Percentiles rank a stretch among this genome's conserved stretches.
These are phyloP conservation scores for Pseudopleuronectes americanus DNA, from an alignment of 2,797 vertebrate genomes.

Conservation along the genomic window DNA sequence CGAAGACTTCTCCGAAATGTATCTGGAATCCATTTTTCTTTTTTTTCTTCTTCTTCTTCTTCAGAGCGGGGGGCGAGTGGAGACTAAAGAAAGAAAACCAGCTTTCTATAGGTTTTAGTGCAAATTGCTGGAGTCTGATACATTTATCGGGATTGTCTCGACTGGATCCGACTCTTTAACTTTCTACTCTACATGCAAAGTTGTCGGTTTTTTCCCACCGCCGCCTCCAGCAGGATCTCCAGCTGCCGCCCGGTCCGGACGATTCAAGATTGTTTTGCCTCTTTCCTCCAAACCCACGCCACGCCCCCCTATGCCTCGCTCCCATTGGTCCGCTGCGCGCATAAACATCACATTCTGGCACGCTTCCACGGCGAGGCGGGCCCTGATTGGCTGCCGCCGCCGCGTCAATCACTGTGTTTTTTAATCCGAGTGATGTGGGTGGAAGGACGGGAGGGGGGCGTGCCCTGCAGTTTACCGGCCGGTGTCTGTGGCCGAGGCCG, in stretches of 20 bases:
- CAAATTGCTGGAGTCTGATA: conserved; percentile 74
- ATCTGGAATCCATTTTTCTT: conserved; percentile 82
- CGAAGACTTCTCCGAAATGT: conserved; percentile 77
- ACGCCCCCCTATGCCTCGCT: conserved; percentile 80
- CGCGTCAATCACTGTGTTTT: conserved; percentile 61
- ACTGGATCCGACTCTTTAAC: conserved; percentile 45
- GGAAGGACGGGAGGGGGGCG: conserved; percentile 65
- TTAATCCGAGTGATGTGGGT: conserved; percentile 55
- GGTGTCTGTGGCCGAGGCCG: conserved; percentile 68
- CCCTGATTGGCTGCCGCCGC: conserved; percentile 69
- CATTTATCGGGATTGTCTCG: conserved; percentile 83
- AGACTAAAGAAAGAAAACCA: conserved; percentile 79
- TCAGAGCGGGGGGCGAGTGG: conserved; percentile 65
- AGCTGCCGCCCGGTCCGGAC: conserved; percentile 82
- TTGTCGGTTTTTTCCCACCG: conserved; percentile 32
- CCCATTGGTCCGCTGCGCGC: conserved; percentile 76
- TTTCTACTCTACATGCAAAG: conserved; percentile 74
- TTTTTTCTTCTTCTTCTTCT: neutral
- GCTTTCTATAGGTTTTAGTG: conserved; percentile 78
- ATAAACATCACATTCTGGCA: conserved; percentile 86
- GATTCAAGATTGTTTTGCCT: conserved; percentile 87
- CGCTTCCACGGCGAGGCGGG: conserved; percentile 71
- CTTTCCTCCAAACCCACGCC: conserved; percentile 78
- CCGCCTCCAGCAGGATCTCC: conserved; percentile 63
- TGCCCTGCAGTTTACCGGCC: conserved; percentile 83